phyloP scores from a whole-genome alignment of 2,888 invertebrate genomes.

The Blomia tropicalis region DNA sequence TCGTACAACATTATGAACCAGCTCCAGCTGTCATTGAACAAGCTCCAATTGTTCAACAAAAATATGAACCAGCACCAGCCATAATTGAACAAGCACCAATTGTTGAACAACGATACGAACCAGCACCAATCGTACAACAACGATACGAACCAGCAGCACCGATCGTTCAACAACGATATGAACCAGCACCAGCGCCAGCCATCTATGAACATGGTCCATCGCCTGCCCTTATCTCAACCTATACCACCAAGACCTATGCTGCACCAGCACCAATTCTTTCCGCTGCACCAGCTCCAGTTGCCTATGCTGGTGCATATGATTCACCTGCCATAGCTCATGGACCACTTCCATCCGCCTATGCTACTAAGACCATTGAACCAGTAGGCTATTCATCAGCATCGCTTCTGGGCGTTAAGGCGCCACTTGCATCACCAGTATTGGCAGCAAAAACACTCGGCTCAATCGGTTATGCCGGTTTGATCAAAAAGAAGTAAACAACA shows the following conservation, averaged over 20 bases:
- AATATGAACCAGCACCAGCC: constrained; percentile 7
- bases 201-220: constrained; percentile 18
- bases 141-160: constrained; percentile 3
- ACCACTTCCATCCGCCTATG: constrained; percentile 19
- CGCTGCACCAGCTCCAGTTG: constrained; percentile 15
- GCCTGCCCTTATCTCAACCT: constrained; percentile 21
- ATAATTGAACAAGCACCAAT: neutral
- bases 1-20: neutral
- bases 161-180: neutral
- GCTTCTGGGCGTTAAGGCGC: neutral
- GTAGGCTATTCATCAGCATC: neutral
- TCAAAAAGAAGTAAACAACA: constrained; percentile 4
- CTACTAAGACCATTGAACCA: constrained; percentile 19
- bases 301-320: constrained; percentile 21
- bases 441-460: neutral
- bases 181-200: constrained; percentile 16
- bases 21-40: neutral
- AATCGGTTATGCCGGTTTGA: neutral
- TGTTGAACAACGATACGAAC: neutral
- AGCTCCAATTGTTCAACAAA: constrained; percentile 2
- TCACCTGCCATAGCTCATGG: constrained; percentile 17
- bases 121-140: constrained; percentile 1
- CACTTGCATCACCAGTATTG: neutral
- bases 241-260: constrained; percentile 24
- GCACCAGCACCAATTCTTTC: constrained; percentile 19